Evolutionary conservation across 35 echinoderm and acorn worm genomes (phyloP), one percentile per base, ranked within the genome.

Genomic region (Ophiothrix spiculata): DNA sequence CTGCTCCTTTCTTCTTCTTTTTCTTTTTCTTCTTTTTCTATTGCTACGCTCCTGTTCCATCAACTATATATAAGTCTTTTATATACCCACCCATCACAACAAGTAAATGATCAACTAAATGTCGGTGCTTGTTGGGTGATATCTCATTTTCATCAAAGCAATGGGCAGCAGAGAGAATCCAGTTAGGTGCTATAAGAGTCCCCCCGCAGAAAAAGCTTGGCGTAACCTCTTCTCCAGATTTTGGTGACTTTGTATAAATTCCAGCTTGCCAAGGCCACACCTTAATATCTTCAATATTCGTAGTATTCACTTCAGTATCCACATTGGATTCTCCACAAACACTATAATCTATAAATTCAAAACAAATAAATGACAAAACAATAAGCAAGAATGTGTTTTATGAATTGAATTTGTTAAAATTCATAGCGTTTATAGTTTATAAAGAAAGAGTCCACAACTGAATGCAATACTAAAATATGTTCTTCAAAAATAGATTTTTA

Each of bases 131-230:
- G 29, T 84, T 28, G 6, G 23, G 15, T 15, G 36, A 45, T 10
- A 25, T 69, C 60, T 69, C 60, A 6, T 69, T 69, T 4, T 15
- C 16, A n/a, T 69, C 60, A 36, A 93, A 76, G 64, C 91, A 93
- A 79, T 93, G 91, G 36, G 91, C 91, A 10, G 91, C 91, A 1
- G 82, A 79, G 28, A 93, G 32, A 38, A 93, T 75, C 91, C 91
- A 93, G 46, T 80, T 84, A 3, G 75, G 54, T 39, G 81, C 82
- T 39, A 93, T 35, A 23, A 93, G 38, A 19, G 79, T 83, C 4
- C 91, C 91, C 12, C 91, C 91, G 38, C 91, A 93, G 36, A 93
- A 93, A 29, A 87, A 76, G 1, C 0, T 35, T 19, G 32, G 21
- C 81, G n/a, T n/a, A n/a, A n/a, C n/a, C n/a, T n/a, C n/a, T n/a